Conservation (phyloP, 2,888 invertebrate genomes). For the Acronicta alni region DNA sequence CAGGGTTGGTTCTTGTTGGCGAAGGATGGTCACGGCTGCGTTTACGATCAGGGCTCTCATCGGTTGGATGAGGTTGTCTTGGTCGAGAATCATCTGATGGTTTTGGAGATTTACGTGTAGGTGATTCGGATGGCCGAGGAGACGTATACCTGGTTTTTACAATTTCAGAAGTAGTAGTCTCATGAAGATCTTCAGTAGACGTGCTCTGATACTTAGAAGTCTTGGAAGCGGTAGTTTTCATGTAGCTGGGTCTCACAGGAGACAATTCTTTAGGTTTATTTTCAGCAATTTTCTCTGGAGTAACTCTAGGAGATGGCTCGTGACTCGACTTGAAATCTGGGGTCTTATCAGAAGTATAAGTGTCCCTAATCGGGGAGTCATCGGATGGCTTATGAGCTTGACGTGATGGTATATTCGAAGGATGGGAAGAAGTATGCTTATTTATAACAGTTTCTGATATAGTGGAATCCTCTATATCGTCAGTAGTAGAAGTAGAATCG, state of each 20-base stretch:
- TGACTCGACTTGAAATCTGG: constrained; percentile 11
- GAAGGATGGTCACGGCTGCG: constrained; percentile 5
- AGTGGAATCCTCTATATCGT: constrained; percentile 32
- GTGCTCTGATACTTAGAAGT: constrained; percentile 33
- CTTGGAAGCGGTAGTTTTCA: constrained; percentile 42
- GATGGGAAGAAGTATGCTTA: constrained; percentile 4
- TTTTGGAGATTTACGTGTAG: constrained; percentile 29
- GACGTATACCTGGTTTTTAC: constrained; percentile 19
- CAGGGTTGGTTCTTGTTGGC: constrained; percentile 23
- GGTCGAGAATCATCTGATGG: constrained; percentile 15
- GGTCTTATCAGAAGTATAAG: constrained; percentile 17
- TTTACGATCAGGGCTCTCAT: constrained; percentile 20
- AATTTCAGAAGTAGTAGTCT: constrained; percentile 14
- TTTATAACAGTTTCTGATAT: constrained; percentile 10
- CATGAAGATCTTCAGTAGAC: constrained; percentile 32
- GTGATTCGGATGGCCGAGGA: constrained; percentile 20
- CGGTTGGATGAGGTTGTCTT: constrained; percentile 1
- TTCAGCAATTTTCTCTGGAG: constrained; percentile 17
- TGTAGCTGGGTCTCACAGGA: constrained; percentile 22
- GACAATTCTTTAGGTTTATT: constrained; percentile 28
- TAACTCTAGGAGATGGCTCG: constrained; percentile 4
- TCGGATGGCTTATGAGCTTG: not conserved
- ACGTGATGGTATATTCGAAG: constrained; percentile 25
- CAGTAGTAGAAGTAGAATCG: constrained; percentile 36
- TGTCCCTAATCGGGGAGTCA: not conserved